These are phyloP conservation scores for Diaprepes abbreviatus DNA, from an alignment of 2,888 invertebrate genomes.

Conservation along the genomic window DNA sequence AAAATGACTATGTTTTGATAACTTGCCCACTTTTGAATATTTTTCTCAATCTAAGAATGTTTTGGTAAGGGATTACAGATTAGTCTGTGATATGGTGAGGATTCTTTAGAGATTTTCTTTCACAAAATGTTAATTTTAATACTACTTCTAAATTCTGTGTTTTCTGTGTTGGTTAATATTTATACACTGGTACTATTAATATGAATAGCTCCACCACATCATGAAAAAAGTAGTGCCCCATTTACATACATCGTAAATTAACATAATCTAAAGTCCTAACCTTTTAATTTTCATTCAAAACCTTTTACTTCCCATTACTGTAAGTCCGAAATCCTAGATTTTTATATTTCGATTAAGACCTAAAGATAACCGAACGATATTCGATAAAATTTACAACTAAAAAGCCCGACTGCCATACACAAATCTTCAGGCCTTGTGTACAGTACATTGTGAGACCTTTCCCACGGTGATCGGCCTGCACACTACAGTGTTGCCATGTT, in stretches of 20 bases:
- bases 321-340: background rate
- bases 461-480: conserved; percentile 39
- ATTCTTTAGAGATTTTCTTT: too few relatives aligned
- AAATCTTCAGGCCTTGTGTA: conserved; percentile 22
- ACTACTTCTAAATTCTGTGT: too few relatives aligned
- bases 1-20: too few relatives aligned
- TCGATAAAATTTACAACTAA: conserved; percentile 19
- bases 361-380: background rate
- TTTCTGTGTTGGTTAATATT: too few relatives aligned
- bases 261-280: background rate
- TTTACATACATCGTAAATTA: background rate
- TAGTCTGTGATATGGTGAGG: too few relatives aligned
- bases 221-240: too few relatives aligned
- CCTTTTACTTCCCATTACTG: background rate
- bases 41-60: too few relatives aligned
- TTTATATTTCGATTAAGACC: conserved; percentile 5
- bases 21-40: too few relatives aligned
- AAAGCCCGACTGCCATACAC: conserved; percentile 20
- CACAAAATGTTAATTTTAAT: too few relatives aligned
- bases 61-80: too few relatives aligned
- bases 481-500: conserved; percentile 11
- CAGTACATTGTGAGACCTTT: conserved; percentile 31
- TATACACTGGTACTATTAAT: too few relatives aligned
- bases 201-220: too few relatives aligned
- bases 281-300: background rate